Base-by-base conservation (phyloP, 1,140 invertebrate genomes). In the Lanistes nyassanus region DNA sequence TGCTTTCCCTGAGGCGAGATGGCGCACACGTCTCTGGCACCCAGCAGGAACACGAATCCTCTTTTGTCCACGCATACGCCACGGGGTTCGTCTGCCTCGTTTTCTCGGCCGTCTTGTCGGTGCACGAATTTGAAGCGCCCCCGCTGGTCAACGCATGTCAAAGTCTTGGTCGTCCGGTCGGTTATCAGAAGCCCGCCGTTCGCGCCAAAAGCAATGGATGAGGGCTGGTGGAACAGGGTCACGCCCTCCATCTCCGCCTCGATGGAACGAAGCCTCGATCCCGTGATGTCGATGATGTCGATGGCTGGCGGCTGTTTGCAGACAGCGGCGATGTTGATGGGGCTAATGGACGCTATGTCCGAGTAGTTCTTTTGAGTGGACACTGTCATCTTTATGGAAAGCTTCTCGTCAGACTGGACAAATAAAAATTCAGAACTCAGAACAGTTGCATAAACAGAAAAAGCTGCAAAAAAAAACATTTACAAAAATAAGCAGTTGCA, bases 211-310 rank as follows among this genome's bases (percentile, higher is more conserved):
- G 67, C 66, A 19, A 71, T 36, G 75, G 42, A 70, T 31, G 31
- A 26, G n/a, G 75, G 75, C 66, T 69, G 55, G 67, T 76, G 62
- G 53, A 76, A 64, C 37, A 70, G 39, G 31, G 23, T 4, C 23
- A 34, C 36, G 7, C 75, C 75, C 37, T 42, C 64, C 42, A 37
- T 26, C 31, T 70, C 58, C 53, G 53, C 51, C 29, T 76, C 75
- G 7, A 76, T 71, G 42, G 75, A 47, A 36, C 75, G 53, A 11
- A 76, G 60, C 21, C 53, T 23, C 1, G 66, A 26, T 11, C 75
- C 75, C 2, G 75, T 70, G 75, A 76, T 76, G 75, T 76, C 75
- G 11, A 76, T 42, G 75, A 76, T 70, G 67, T 76, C 75, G 53
- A 76, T 55, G 67, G 53, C 60, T 13, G 75, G 75, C 0, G 75